Base-by-base conservation (phyloP, 1,140 invertebrate species). In the Apis florea region DNA sequence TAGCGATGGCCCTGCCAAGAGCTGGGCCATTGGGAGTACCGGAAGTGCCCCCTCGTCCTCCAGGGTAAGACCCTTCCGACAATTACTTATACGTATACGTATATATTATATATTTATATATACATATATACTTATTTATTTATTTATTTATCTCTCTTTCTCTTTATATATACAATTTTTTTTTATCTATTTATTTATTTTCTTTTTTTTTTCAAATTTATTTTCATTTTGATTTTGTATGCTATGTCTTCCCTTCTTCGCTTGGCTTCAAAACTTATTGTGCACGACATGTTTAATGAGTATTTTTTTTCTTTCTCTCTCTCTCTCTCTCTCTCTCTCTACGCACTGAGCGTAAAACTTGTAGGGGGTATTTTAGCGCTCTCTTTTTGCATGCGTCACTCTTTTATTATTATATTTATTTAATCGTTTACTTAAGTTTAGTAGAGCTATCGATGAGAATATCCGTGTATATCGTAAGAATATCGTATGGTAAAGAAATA, bases 1-100 rank as follows among this genome's bases (percentile, higher is more conserved):
- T 94, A 94, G 89, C 90, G 93, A 94, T 93, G 93, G 93, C 92
- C 93, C 93, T 91, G 92, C 90, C 87, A 93, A 94, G 90, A 93
- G 92, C 91, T 94, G 93, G 93, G 92, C 92, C 91, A 93, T 93
- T 93, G 92, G 93, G 92, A 94, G 90, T 92, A 91, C 93, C 91
- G 93, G 93, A 93, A 93, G 91, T 88, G 91, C 92, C 91, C 92
- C 93, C 93, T 94, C 93, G 89, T 95, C 94, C 94, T 95, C 95
- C 93, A 95, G 95, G 95, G 95, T 95, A 95, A 95, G 95, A 94
- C 91, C 94, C 93, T 93, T 92, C 91, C 92, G 92, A 93, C 92
- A 93, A 93, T 93, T 93, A 92, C 86, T 91, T 90, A 89, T 91
- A 92, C 90, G 90, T 92, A 89, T 87, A 82, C 67, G 77, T 58